A percentile compares a stretch with the other conserved stretches of the same genome.
Evolutionary conservation across 2,797 vertebrate species (phyloP).

Genomic region (Acanthiza pusilla): DNA sequence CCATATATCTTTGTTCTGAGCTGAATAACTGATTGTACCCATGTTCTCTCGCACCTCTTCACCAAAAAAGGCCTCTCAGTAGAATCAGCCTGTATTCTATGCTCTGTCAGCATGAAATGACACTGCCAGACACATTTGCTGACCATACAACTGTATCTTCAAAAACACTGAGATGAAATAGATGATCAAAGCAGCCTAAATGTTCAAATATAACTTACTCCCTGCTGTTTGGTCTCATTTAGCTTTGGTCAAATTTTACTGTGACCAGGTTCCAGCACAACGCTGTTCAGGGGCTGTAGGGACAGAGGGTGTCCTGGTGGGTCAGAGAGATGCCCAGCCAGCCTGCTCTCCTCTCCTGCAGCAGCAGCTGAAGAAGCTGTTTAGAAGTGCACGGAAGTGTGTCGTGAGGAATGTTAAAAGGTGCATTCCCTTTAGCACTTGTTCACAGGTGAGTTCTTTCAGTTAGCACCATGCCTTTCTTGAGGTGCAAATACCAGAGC

Average conservation of each 20-base stretch:
- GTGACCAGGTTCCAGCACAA: background rate
- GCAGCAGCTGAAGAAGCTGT: background rate
- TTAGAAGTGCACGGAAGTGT: background rate
- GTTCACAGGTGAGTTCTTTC: background rate
- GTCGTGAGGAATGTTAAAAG: background rate
- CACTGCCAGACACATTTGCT: conserved; percentile 12
- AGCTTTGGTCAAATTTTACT: background rate
- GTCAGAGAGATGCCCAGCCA: background rate
- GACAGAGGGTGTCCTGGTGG: background rate
- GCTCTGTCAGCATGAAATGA: conserved; percentile 27
- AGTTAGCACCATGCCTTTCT: background rate
- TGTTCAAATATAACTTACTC: background rate
- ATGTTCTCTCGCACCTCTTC: background rate
- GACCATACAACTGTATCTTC: conserved; percentile 50
- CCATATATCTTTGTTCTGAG: background rate
- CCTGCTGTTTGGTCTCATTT: background rate
- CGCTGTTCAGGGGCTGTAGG: background rate
- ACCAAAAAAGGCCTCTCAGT: background rate
- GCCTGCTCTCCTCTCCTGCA: background rate
- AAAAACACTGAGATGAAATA: conserved; percentile 5
- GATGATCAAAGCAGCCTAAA: conserved; percentile 19
- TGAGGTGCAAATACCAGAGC: background rate
- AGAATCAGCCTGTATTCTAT: conserved; percentile 11
- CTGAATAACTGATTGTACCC: conserved; percentile 3
- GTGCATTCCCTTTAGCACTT: background rate